Evolutionary conservation across 1,140 invertebrate genomes (phyloP), one percentile per base, ranked within the genome.

Genomic region (Drosophila busckii): DNA sequence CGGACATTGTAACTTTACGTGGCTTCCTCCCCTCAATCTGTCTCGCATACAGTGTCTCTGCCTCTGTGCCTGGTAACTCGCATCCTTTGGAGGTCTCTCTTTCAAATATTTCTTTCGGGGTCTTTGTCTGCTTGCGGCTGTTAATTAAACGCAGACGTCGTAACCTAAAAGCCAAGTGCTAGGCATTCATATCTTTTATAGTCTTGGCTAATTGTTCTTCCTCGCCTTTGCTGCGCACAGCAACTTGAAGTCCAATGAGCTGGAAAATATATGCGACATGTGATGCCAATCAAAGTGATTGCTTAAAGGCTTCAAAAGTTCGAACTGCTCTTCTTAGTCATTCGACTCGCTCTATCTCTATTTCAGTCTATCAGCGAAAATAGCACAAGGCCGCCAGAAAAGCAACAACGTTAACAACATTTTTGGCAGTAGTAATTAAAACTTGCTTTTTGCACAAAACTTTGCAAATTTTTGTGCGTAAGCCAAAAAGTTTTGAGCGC

Each of bases 381-480:
- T n/a, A n/a, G n/a, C n/a, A n/a, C n/a, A n/a, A n/a, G n/a, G n/a
- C n/a, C n/a, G 46, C 48, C 16, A 15, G 19, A 15, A 23, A 23
- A 22, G 22, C 32, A 4, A 4, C 15, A 7, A 7, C 54, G 16
- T 12, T 31, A 23, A 10, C 31, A 56, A 64, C 67, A 76, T 70
- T n/a, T n/a, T 78, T 71, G 73, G 73, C 73, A 71, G 76, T 61
- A 73, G 73, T 78, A 78, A 78, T 78, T 78, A 78, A 78, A 78
- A 78, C 75, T 78, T 78, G 68, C 64, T 73, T 71, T 53, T 48
- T 34, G 50, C 49, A 42, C 49, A 68, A 78, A 82, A 80, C 73
- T 80, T 80, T 80, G 60, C 73, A 80, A 80, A 82, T n/a, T n/a
- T n/a, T n/a, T n/a, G n/a, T n/a, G n/a, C n/a, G n/a, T 82, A 80